Percentiles rank a stretch among this genome's conserved stretches.
These are phyloP conservation scores for Mormyrus proboscirostris DNA, from an alignment of 2,797 vertebrate genomes.

Conservation along the genomic window DNA sequence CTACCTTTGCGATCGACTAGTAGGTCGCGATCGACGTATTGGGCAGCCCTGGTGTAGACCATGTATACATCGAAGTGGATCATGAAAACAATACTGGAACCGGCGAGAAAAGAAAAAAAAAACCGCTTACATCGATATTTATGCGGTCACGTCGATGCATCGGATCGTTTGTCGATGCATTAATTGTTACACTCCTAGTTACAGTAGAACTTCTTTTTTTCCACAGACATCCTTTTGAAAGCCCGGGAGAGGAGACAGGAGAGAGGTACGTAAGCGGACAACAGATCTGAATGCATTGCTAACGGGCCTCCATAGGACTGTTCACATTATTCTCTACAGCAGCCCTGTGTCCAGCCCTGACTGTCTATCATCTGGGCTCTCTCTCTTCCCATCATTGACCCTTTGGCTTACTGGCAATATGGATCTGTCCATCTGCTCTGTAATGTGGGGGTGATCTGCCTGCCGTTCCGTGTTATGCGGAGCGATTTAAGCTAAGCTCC, in stretches of 20 bases:
- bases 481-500: not conserved
- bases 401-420: not conserved
- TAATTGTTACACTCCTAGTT: too few relatives aligned
- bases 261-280: slow-evolving; percentile 55
- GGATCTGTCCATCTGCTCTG: not conserved
- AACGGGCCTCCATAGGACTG: not conserved
- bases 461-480: not conserved
- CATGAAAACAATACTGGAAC: too few relatives aligned
- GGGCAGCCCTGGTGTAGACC: too few relatives aligned
- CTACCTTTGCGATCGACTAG: too few relatives aligned
- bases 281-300: slow-evolving; percentile 19
- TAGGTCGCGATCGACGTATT: too few relatives aligned
- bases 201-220: not conserved
- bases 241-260: slow-evolving; percentile 58
- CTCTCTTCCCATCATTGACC: not conserved
- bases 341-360: not conserved
- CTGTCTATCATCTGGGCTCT: not conserved
- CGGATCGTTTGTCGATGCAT: too few relatives aligned
- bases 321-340: not conserved
- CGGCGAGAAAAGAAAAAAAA: too few relatives aligned
- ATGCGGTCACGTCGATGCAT: too few relatives aligned
- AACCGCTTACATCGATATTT: too few relatives aligned
- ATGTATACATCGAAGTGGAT: too few relatives aligned
- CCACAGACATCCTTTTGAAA: slow-evolving; percentile 63
- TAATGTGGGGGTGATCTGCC: not conserved